Percentiles rank a stretch among this genome's conserved stretches.
Evolutionary conservation across 2,888 invertebrate species (phyloP).

Genomic region (Cryptus armator): DNA sequence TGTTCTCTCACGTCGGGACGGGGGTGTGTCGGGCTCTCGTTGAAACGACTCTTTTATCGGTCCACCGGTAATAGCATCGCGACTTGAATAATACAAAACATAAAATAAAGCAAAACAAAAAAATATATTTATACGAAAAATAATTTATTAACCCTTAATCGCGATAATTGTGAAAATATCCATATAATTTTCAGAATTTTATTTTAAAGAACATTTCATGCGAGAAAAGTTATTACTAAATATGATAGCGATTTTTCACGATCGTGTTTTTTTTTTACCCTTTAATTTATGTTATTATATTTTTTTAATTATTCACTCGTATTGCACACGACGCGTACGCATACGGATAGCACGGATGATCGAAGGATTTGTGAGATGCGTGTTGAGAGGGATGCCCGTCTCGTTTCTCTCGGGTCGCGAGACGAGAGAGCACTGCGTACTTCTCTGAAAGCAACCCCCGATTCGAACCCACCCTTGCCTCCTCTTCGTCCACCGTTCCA

Average conservation of each 20-base stretch:
- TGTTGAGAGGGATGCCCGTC: conserved; percentile 47
- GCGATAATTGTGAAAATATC: too few relatives aligned
- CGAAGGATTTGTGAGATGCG: conserved; percentile 33
- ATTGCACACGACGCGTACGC: conserved; percentile 1
- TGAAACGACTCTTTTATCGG: background rate
- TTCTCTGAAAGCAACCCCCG: conserved; percentile 78
- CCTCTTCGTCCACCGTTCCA: conserved; percentile 56
- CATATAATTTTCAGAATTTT: too few relatives aligned
- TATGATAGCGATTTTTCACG: too few relatives aligned
- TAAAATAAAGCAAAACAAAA: background rate
- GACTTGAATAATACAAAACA: background rate
- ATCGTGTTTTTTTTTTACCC: background rate
- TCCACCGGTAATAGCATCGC: background rate
- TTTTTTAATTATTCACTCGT: conserved; percentile 22
- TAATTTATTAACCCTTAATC: too few relatives aligned
- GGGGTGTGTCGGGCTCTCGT: conserved; percentile 25
- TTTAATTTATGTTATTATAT: conserved; percentile 8
- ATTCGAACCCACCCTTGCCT: conserved; percentile 73
- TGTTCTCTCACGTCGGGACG: conserved; percentile 30
- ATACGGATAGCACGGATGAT: conserved; percentile 52
- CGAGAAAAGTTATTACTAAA: too few relatives aligned
- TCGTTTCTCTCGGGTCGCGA: conserved; percentile 78
- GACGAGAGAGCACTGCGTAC: conserved; percentile 80
- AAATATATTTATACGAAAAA: too few relatives aligned
- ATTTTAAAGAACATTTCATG: too few relatives aligned